Base-by-base conservation (phyloP, 2,888 invertebrate genomes). In the Apamea anceps region DNA sequence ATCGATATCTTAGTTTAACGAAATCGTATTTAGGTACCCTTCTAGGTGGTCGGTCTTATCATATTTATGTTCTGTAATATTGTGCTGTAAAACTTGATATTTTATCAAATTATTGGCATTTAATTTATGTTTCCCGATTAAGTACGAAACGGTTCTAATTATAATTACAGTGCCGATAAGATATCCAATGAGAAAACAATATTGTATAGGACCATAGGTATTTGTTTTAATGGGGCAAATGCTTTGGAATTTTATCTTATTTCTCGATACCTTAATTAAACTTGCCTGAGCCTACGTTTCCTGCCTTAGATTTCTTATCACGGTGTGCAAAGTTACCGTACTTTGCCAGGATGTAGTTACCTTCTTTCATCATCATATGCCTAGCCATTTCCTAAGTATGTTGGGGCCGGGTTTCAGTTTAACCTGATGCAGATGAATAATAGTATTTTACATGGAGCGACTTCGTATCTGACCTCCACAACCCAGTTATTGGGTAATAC, bases 121-220 rank as follows among this genome's bases (percentile, higher is more conserved):
- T 79, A 80, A 82, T 87, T 85, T 84, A 85, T 84, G 85, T 85
- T 85, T 72, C 54, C 74, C 54, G 81, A 77, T 85, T 81, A 85
- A 71, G 54, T 84, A 75, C 75, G 77, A 72, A 86, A 86, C 72
- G 80, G 73, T 87, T 81, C 79, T 81, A 83, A 87, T 86, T 84
- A 66, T 81, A 79, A 82, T 88, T 78, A 65, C 62, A 66, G n/a
- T 48, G 51, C 45, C 12, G 87, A 88, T 88, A 84, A 88, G 66
- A 77, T 81, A 77, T 66, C 37, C 13, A 62, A 73, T 68, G 48
- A 79, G 77, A 76, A 79, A 83, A 78, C 75, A 72, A 32, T 75
- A 77, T 73, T 77, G 66, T 79, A n/a, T 63, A 45, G 15, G 18
- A 81, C 13, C 18, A 54, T 25, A 75, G 63, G 68, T 70, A 66